Percentiles rank a stretch among this genome's conserved stretches.
Conservation (phyloP, 35 echinoderm and acorn worm genomes). For the Hemicentrotus pulcherrimus region DNA sequence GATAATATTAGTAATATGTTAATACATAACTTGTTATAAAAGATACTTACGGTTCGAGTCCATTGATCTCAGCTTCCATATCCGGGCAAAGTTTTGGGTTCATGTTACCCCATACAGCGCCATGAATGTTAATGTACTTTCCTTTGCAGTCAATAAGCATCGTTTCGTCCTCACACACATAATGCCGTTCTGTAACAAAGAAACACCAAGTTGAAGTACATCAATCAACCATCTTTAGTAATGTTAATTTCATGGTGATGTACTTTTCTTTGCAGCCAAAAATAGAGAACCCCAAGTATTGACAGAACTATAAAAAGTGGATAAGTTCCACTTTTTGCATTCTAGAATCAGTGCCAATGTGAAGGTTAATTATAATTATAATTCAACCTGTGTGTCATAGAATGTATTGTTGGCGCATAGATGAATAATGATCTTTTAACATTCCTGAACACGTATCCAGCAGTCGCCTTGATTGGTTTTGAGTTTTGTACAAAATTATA, state of each 20-base stretch:
- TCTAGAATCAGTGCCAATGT: no score
- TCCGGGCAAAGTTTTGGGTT: not conserved
- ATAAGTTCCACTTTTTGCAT: no score
- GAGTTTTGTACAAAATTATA: no score
- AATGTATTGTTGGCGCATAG: no score
- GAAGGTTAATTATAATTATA: no score
- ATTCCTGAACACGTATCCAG: no score
- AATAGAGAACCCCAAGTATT: not conserved
- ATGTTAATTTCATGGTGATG: not conserved
- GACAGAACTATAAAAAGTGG: not conserved
- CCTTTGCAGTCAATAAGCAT: conserved; percentile 21
- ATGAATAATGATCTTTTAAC: no score
- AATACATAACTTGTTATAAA: no score
- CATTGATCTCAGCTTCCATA: not conserved
- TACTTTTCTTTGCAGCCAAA: not conserved
- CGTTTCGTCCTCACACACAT: not conserved
- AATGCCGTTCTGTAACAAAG: not conserved
- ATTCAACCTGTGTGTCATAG: no score
- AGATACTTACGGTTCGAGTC: not conserved
- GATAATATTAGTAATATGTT: no score
- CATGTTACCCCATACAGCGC: not conserved
- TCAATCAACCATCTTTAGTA: not conserved
- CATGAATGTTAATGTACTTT: not conserved
- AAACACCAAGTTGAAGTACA: not conserved
- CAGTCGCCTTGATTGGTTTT: no score